These are phyloP conservation scores for Acrobasis repandana DNA, from an alignment of 2,888 invertebrate species.

Conservation along the genomic window DNA sequence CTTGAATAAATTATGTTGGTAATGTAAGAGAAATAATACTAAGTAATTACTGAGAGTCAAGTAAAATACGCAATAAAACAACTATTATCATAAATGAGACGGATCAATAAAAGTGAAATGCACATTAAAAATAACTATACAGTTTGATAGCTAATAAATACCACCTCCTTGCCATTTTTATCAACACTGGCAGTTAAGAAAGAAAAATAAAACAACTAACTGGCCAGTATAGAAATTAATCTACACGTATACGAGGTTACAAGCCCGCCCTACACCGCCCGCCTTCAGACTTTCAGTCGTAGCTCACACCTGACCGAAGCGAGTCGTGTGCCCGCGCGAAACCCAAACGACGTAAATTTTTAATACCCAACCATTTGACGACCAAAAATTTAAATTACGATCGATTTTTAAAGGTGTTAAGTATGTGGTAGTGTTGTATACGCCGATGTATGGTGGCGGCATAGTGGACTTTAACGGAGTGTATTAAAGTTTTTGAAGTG, in stretches of 20 bases:
- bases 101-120: neutral
- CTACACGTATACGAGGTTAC: constrained; percentile 17
- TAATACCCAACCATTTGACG: constrained; percentile 58
- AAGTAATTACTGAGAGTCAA: no score
- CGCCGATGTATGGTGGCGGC: constrained; percentile 37
- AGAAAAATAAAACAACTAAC: constrained; percentile 12
- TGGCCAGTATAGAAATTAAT: constrained; percentile 19
- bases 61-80: neutral
- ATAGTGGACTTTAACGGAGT: constrained; percentile 42
- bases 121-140: neutral
- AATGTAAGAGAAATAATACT: no score
- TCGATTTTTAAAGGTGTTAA: constrained; percentile 42
- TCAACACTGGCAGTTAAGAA: constrained; percentile 14
- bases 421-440: constrained; percentile 37
- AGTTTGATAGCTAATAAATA: neutral
- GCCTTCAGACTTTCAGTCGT: constrained; percentile 40
- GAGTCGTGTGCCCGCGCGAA: constrained; percentile 35
- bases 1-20: no score
- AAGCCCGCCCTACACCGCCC: constrained; percentile 29
- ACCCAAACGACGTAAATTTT: constrained; percentile 62
- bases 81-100: neutral
- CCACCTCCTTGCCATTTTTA: constrained; percentile 10
- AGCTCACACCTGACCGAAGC: constrained; percentile 22
- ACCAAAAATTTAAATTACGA: constrained; percentile 44
- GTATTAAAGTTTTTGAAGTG: constrained; percentile 71